A percentile compares a stretch with the other conserved stretches of the same genome.
Evolutionary conservation across 2,113 vertebrate genomes (phyloP).

Genomic region (Sorex fumeus): DNA sequence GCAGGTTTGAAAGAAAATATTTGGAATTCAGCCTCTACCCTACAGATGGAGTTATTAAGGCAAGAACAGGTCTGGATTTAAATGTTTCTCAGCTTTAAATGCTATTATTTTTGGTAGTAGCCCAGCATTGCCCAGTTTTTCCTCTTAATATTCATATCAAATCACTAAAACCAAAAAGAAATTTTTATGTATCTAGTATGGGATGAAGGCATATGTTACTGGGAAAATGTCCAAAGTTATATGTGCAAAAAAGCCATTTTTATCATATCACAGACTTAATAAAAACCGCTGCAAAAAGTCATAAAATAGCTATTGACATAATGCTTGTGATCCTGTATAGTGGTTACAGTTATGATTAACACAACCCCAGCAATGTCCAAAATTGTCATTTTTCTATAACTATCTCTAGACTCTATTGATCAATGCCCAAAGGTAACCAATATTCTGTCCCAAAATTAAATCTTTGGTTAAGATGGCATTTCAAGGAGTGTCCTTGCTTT

Average conservation of each 20-base stretch:
- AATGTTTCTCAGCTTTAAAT: conserved; percentile 47
- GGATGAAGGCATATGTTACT: not conserved
- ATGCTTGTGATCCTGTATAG: conserved; percentile 7
- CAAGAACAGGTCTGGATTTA: conserved; percentile 42
- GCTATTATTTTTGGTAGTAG: not conserved
- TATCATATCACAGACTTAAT: not conserved
- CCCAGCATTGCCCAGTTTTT: conserved; percentile 33
- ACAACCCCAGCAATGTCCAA: not conserved
- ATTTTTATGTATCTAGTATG: conserved; percentile 10
- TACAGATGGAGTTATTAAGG: not conserved
- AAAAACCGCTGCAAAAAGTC: not conserved
- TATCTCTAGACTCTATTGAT: not conserved
- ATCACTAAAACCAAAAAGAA: not conserved
- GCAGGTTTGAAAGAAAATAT: conserved; percentile 21
- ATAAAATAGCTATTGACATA: not conserved
- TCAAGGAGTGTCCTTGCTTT: not conserved
- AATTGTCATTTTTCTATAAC: not conserved
- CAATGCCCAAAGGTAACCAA: not conserved
- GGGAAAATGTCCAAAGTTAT: not conserved
- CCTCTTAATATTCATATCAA: conserved; percentile 18
- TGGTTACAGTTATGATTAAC: not conserved
- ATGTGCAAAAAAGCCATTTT: not conserved
- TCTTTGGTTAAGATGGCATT: not conserved
- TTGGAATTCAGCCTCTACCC: conserved; percentile 1
- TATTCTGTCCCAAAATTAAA: not conserved